Conservation (phyloP, 2,888 invertebrate genomes). For the Beris morrisii region DNA sequence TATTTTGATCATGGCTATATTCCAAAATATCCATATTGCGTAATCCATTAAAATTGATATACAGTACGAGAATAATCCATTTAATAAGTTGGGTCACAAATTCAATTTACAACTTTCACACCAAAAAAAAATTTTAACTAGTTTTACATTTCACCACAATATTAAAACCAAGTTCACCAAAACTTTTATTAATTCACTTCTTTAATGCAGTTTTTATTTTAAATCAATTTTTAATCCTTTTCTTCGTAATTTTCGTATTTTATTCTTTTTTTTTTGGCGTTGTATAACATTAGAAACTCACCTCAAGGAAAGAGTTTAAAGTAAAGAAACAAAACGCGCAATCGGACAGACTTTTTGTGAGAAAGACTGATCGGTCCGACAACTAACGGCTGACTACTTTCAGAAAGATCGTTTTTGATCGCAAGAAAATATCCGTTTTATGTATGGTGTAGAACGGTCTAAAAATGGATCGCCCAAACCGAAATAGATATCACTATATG, state of each 20-base stretch:
- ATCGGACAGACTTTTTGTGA: conserved; percentile 50
- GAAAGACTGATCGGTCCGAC: conserved; percentile 58
- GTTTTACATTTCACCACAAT: neutral
- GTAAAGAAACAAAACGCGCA: conserved; percentile 55
- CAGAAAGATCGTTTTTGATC: conserved; percentile 49
- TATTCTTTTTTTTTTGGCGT: no score
- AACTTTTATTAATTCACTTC: conserved; percentile 6
- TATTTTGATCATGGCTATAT: neutral
- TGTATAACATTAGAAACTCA: conserved; percentile 48
- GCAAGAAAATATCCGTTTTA: conserved; percentile 31
- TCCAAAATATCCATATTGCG: conserved; percentile 17
- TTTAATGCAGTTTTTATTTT: conserved; percentile 7
- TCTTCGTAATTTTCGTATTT: neutral
- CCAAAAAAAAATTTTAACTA: neutral
- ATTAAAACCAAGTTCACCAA: neutral
- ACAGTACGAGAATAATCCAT: neutral
- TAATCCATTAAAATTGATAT: conserved; percentile 9
- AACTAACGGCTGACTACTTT: conserved; percentile 58
- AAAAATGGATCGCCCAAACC: conserved; percentile 52
- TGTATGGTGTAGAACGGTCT: conserved; percentile 37
- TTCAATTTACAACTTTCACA: conserved; percentile 3
- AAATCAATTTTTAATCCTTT: neutral
- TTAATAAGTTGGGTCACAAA: neutral
- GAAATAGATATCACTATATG: conserved; percentile 50
- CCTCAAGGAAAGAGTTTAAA: conserved; percentile 55